phyloP scores from a whole-genome alignment of 2,113 vertebrate genomes.

The Cochlearius cochlearius region DNA sequence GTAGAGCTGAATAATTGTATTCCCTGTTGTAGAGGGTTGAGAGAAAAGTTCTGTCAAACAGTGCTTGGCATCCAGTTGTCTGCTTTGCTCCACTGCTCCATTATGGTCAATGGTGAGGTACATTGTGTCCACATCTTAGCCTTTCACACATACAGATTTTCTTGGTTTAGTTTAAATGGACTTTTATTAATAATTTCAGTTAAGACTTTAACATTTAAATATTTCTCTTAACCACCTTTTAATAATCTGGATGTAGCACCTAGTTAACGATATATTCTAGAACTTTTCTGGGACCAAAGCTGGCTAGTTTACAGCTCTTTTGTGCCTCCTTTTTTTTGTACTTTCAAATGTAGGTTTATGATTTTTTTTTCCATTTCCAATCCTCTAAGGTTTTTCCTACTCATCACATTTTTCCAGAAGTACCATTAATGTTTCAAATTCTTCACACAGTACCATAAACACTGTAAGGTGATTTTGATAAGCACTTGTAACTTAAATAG shows the following conservation, averaged over 20 bases:
- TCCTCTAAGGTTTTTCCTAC: not conserved
- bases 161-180: not conserved
- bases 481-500: not conserved
- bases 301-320: not conserved
- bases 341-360: not conserved
- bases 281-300: not conserved
- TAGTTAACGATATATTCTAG: not conserved
- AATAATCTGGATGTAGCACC: not conserved
- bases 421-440: not conserved
- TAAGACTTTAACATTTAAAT: not conserved
- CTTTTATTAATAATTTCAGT: not conserved
- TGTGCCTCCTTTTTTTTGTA: not conserved
- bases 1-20: slow-evolving; percentile 11
- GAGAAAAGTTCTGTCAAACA: not conserved
- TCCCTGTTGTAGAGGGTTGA: not conserved
- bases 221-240: not conserved
- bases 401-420: not conserved
- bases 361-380: not conserved
- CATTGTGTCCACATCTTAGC: not conserved
- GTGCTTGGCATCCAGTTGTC: not conserved
- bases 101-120: not conserved
- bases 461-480: not conserved
- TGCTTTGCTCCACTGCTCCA: not conserved
- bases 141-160: not conserved
- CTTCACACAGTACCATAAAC: not conserved